Percentiles rank a stretch among this genome's conserved stretches.
Conservation (phyloP, 2,888 invertebrate genomes). For the Caenorhabditis sinica region DNA sequence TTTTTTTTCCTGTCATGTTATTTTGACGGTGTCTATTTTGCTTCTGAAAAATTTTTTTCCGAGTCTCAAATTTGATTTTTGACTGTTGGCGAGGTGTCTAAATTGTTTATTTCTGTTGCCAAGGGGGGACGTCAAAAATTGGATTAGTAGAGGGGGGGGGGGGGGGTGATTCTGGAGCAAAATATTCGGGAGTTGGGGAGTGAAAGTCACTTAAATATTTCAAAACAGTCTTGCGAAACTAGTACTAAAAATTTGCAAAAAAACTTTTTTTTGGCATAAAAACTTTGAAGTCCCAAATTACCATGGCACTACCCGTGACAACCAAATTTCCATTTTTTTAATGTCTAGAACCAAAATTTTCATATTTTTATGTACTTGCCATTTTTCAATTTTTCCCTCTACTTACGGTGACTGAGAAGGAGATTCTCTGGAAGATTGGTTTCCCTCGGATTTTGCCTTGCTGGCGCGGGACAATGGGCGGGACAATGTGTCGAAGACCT, state of each 20-base stretch:
- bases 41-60: neutral
- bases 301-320: neutral
- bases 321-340: neutral
- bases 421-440: slow-evolving; percentile 41
- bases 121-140: neutral
- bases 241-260: neutral
- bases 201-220: no score
- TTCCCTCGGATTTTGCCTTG: slow-evolving; percentile 44
- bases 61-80: slow-evolving; percentile 19
- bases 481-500: slow-evolving; percentile 72
- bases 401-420: slow-evolving; percentile 61
- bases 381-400: no score
- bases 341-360: no score
- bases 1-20: neutral
- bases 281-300: neutral
- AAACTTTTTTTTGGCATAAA: neutral
- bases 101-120: slow-evolving; percentile 19
- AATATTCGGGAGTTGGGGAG: neutral
- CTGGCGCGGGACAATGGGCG: slow-evolving; percentile 71
- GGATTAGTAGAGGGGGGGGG: neutral
- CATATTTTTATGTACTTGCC: no score
- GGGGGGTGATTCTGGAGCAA: neutral
- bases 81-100: neutral
- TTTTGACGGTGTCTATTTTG: neutral
- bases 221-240: no score